Conservation (phyloP, 2,113 vertebrate genomes). For the Geococcyx californianus region DNA sequence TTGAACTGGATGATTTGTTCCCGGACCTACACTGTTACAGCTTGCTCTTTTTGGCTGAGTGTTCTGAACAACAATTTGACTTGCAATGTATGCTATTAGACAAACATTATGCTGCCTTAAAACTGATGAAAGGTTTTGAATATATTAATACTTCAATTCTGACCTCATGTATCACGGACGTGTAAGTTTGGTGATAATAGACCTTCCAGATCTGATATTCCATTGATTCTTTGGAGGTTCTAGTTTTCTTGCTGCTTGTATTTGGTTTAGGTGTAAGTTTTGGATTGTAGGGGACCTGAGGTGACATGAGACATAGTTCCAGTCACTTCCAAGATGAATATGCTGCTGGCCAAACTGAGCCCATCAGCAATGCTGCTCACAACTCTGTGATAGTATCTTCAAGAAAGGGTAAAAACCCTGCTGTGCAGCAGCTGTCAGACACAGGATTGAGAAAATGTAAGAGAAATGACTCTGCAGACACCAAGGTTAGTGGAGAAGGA, state of each 20-base stretch:
- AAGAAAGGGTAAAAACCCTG: not conserved
- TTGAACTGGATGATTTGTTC: not conserved
- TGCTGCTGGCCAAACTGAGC: not conserved
- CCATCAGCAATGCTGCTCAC: accelerated
- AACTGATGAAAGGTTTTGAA: not conserved
- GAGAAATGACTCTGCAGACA: not conserved
- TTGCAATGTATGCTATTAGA: not conserved
- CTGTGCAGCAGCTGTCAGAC: not conserved
- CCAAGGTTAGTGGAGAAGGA: not conserved
- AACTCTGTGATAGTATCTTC: not conserved
- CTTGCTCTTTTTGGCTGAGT: not conserved
- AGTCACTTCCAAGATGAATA: not conserved
- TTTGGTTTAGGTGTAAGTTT: not conserved
- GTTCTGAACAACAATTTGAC: not conserved
- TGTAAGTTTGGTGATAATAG: not conserved
- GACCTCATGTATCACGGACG: not conserved
- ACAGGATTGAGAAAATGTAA: not conserved
- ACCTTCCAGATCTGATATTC: not conserved
- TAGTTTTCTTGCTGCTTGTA: not conserved
- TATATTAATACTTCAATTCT: not conserved
- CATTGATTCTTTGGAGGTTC: not conserved
- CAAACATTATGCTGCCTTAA: not conserved
- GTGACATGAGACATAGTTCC: too few relatives aligned
- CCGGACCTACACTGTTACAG: accelerated
- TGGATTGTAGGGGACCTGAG: not conserved